Conservation (phyloP, 2,888 invertebrate genomes). For the Isotomurus palustris region DNA sequence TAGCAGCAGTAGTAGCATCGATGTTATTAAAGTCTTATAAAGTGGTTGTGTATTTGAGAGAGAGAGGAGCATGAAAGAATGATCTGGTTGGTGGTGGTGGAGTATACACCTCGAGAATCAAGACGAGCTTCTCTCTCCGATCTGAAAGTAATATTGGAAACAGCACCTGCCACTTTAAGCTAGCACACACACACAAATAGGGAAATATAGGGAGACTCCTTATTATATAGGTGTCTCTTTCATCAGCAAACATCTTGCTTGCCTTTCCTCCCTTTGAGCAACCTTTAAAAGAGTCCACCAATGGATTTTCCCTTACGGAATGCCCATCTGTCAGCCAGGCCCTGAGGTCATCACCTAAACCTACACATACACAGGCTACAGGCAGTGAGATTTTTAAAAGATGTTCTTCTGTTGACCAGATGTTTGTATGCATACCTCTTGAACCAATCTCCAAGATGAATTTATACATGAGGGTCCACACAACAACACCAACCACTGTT, state of each 20-base stretch:
- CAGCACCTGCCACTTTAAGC: slow-evolving; percentile 11
- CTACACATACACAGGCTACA: background rate
- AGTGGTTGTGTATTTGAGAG: too few relatives aligned
- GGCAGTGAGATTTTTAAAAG: background rate
- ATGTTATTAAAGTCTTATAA: too few relatives aligned
- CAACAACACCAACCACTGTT: too few relatives aligned
- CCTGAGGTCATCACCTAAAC: slow-evolving; percentile 7
- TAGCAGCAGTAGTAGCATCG: too few relatives aligned
- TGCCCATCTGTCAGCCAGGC: slow-evolving; percentile 35
- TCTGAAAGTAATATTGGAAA: slow-evolving; percentile 2
- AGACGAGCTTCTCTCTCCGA: too few relatives aligned
- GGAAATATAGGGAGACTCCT: background rate
- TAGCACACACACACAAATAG: background rate
- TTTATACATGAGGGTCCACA: too few relatives aligned
- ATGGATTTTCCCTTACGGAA: slow-evolving; percentile 13
- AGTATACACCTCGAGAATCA: too few relatives aligned
- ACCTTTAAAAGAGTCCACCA: too few relatives aligned
- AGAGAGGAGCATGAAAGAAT: too few relatives aligned
- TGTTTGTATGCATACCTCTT: too few relatives aligned
- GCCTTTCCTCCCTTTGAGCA: slow-evolving; percentile 2
- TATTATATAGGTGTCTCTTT: slow-evolving; percentile 3
- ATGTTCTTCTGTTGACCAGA: background rate
- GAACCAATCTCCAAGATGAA: too few relatives aligned
- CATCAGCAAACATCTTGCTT: slow-evolving; percentile 14
- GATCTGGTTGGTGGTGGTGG: too few relatives aligned